A percentile compares a stretch with the other conserved stretches of the same genome.
phyloP scores from a whole-genome alignment of 35 echinoderm and acorn worm species.

The Lytechinus pictus region DNA sequence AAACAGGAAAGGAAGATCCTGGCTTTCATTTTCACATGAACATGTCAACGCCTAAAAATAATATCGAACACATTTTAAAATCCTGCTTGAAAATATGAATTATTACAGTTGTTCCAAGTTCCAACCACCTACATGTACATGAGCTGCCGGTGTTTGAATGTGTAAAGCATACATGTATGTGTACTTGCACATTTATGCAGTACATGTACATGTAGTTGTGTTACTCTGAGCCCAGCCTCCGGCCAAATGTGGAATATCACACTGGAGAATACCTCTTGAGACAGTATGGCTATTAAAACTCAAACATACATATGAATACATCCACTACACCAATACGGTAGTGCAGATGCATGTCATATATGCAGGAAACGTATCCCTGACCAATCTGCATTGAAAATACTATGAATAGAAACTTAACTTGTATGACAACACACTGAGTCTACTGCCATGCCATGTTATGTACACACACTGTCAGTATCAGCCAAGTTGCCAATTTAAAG shows the following conservation, averaged over 20 bases:
- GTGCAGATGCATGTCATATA: background rate
- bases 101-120: no score
- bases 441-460: background rate
- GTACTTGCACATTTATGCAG: no score
- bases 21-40: background rate
- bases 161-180: no score
- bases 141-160: no score
- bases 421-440: background rate
- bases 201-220: no score
- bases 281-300: background rate
- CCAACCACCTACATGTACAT: no score
- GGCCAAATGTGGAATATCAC: no score
- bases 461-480: background rate
- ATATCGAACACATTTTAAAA: background rate
- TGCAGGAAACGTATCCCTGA: background rate
- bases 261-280: no score
- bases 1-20: no score
- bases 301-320: background rate
- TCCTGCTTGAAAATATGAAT: background rate
- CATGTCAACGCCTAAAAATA: background rate
- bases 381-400: background rate
- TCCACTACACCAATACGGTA: no score
- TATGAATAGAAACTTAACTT: background rate
- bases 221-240: no score
- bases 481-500: background rate